Evolutionary conservation across 23 tunicate species (phyloP).

Genomic region (Halocynthia aurantium): DNA sequence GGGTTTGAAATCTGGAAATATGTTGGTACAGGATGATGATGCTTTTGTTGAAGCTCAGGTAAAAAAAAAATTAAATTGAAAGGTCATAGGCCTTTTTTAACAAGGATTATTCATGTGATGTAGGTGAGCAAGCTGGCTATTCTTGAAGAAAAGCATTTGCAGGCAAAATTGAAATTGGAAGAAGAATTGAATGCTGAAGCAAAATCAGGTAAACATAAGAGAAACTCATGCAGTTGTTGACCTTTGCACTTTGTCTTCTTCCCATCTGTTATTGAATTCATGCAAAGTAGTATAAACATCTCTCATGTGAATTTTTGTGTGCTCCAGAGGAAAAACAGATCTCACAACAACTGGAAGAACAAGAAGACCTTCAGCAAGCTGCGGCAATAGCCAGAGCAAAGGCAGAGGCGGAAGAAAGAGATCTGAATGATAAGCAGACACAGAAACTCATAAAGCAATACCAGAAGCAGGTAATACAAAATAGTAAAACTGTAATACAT

Average conservation of each 20-base stretch:
- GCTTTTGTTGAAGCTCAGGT: slow-evolving; percentile 64
- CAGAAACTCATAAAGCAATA: slow-evolving; percentile 80
- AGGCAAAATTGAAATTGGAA: slow-evolving; percentile 26
- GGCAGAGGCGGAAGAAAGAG: slow-evolving; percentile 43
- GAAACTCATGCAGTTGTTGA: neutral
- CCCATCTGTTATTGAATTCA: too few species aligned
- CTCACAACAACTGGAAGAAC: slow-evolving; percentile 52
- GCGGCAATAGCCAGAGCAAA: slow-evolving; percentile 57
- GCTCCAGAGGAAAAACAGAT: slow-evolving; percentile 51
- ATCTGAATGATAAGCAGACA: slow-evolving; percentile 76
- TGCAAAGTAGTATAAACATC: too few species aligned
- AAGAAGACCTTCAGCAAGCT: slow-evolving; percentile 49
- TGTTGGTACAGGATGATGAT: neutral
- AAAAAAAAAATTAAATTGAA: neutral
- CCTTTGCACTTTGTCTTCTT: neutral
- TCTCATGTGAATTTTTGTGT: too few species aligned
- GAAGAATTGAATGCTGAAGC: slow-evolving; percentile 30
- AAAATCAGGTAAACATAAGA: slow-evolving; percentile 7
- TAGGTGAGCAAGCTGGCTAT: slow-evolving; percentile 55
- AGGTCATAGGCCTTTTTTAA: neutral
- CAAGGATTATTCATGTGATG: neutral
- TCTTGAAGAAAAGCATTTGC: slow-evolving; percentile 56
- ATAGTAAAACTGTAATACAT: too few species aligned
- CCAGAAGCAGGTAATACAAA: slow-evolving; percentile 62
- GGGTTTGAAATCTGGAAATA: neutral